These are phyloP conservation scores for Camponotus floridanus DNA, from an alignment of 1,140 invertebrate genomes.

Conservation along the genomic window DNA sequence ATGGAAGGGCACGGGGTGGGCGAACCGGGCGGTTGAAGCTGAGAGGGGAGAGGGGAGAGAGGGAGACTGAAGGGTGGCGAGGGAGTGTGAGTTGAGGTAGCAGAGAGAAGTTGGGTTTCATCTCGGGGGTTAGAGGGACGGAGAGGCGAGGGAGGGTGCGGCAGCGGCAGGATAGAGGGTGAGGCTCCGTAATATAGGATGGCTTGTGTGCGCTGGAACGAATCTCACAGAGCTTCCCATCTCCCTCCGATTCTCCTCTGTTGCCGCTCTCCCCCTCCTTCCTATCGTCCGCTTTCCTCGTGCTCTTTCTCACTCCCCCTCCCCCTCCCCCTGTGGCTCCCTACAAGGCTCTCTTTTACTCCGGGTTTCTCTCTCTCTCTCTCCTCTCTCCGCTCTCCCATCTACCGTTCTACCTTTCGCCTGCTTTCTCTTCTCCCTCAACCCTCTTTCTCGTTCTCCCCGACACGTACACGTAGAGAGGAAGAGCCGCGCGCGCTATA, in stretches of 20 bases:
- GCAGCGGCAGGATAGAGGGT: conserved; percentile 74
- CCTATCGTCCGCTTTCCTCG: conserved; percentile 33
- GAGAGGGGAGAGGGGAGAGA: conserved; percentile 22
- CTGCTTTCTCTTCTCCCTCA: conserved; percentile 60
- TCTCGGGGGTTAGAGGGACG: conserved; percentile 81
- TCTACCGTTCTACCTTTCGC: conserved; percentile 60
- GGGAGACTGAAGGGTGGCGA: conserved; percentile 66
- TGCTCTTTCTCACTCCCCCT: conserved; percentile 15
- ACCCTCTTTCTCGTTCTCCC: conserved; percentile 70
- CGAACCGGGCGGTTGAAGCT: conserved; percentile 27
- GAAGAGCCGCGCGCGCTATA: conserved; percentile 49
- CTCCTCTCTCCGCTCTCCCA: conserved; percentile 30
- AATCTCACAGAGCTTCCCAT: conserved; percentile 69
- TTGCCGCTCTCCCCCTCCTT: conserved; percentile 10
- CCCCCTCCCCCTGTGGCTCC: neutral
- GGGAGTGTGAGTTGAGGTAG: conserved; percentile 72
- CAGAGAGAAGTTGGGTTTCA: conserved; percentile 82
- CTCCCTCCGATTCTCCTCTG: conserved; percentile 69
- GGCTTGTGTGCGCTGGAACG: conserved; percentile 76
- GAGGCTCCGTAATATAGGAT: conserved; percentile 79
- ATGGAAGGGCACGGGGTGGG: conserved; percentile 54
- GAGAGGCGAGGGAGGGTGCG: conserved; percentile 31
- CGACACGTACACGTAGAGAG: conserved; percentile 40
- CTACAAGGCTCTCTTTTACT: conserved; percentile 48
- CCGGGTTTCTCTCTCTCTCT: neutral